Evolutionary conservation across 1,140 invertebrate species (phyloP).

Genomic region (Diorhabda carinulata): DNA sequence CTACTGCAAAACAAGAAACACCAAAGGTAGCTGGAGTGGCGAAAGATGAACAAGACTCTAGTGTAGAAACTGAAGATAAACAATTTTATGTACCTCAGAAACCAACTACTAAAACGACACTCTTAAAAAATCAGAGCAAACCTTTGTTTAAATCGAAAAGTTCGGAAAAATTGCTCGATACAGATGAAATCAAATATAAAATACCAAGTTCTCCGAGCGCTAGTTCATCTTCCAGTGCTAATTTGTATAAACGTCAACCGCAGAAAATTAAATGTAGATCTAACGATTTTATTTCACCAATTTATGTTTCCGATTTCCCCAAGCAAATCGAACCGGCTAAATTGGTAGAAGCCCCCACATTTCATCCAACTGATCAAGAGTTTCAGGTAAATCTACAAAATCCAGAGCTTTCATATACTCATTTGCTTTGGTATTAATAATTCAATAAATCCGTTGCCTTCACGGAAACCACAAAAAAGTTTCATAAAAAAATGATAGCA

Average conservation of each 20-base stretch:
- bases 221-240: constrained; percentile 45
- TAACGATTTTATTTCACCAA: constrained; percentile 44
- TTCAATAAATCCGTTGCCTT: too few species aligned
- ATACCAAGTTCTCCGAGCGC: constrained; percentile 47
- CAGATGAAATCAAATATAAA: constrained; percentile 45
- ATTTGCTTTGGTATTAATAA: background rate
- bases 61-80: constrained; percentile 52
- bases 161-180: constrained; percentile 43
- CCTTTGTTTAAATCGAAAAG: constrained; percentile 53
- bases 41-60: constrained; percentile 43
- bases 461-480: too few species aligned
- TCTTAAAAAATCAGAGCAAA: constrained; percentile 44
- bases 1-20: constrained; percentile 24
- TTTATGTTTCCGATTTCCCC: constrained; percentile 55
- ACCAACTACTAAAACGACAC: constrained; percentile 49
- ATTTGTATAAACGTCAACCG: constrained; percentile 39
- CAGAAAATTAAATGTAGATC: constrained; percentile 37
- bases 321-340: constrained; percentile 52
- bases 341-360: constrained; percentile 77
- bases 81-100: constrained; percentile 69
- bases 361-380: constrained; percentile 70
- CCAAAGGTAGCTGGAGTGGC: constrained; percentile 4
- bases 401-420: background rate
- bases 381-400: constrained; percentile 5
- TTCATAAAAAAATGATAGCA: too few species aligned